A percentile compares a stretch with the other conserved stretches of the same genome.
Evolutionary conservation across 2,113 vertebrate genomes (phyloP).

Genomic region (Erinaceus europaeus): DNA sequence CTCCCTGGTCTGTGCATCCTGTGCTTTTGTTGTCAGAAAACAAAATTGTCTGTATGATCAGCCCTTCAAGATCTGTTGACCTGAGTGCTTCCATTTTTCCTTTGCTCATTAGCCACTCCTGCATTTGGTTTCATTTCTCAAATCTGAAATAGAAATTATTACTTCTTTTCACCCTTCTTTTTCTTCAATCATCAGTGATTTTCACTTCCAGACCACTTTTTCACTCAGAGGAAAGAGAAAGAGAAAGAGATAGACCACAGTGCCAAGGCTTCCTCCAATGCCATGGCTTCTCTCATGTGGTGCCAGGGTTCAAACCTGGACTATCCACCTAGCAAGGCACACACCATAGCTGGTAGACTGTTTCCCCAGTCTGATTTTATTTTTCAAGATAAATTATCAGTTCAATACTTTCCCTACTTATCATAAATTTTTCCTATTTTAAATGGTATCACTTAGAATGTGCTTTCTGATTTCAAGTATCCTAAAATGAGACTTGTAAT

Average conservation of each 20-base stretch:
- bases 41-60: too few species aligned
- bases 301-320: too few species aligned
- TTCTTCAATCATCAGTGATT: background rate
- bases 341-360: too few species aligned
- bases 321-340: too few species aligned
- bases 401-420: background rate
- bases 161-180: background rate
- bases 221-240: too few species aligned
- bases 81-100: background rate
- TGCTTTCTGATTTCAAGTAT: background rate
- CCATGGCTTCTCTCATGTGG: too few species aligned
- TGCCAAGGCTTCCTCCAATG: too few species aligned
- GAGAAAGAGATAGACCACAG: background rate
- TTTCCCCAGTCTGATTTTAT: background rate
- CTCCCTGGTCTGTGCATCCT: too few species aligned
- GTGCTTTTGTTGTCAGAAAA: too few species aligned
- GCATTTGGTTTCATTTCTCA: constrained; percentile 17
- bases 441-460: background rate
- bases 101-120: constrained; percentile 17
- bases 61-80: background rate
- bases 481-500: background rate
- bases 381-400: constrained; percentile 35
- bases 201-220: too few species aligned
- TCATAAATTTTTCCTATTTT: background rate
- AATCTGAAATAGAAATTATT: too few species aligned